Conservation (phyloP, 2,797 vertebrate species). For the Rhynchotus rufescens region DNA sequence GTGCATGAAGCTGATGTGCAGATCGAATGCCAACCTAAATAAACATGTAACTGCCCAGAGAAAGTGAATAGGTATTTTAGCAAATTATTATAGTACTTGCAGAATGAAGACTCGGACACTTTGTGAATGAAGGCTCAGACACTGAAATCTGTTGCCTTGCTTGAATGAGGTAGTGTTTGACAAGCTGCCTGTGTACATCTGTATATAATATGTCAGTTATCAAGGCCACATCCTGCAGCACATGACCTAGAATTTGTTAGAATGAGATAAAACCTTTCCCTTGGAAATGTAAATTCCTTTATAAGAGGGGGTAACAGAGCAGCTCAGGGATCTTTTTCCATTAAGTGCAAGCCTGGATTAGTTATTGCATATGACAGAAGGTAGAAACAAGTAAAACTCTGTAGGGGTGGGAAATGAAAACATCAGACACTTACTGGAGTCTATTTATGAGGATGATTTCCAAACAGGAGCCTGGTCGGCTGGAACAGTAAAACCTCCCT, state of each 20-base stretch:
- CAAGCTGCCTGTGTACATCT: neutral
- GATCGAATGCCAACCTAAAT: neutral
- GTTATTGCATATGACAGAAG: neutral
- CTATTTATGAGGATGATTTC: constrained; percentile 50
- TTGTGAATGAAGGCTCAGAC: too few relatives aligned
- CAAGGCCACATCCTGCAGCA: neutral
- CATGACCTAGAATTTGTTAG: neutral
- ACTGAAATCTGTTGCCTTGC: neutral
- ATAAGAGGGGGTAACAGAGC: neutral
- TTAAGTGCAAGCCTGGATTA: neutral
- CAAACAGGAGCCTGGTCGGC: neutral
- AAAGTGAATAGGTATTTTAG: neutral
- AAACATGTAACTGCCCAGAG: constrained; percentile 16
- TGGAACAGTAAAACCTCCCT: constrained; percentile 17
- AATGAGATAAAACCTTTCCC: constrained; percentile 2
- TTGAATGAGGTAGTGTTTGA: neutral
- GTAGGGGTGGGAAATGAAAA: constrained; percentile 30
- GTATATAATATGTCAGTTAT: neutral
- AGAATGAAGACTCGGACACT: neutral
- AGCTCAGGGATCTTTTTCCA: constrained; percentile 1
- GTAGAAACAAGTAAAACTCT: constrained; percentile 20
- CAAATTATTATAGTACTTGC: neutral
- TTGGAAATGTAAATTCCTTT: constrained; percentile 8
- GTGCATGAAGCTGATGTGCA: neutral
- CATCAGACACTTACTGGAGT: constrained; percentile 3